These are phyloP conservation scores for Lumbricus terrestris DNA, from an alignment of 2,888 invertebrate genomes.

Conservation along the genomic window DNA sequence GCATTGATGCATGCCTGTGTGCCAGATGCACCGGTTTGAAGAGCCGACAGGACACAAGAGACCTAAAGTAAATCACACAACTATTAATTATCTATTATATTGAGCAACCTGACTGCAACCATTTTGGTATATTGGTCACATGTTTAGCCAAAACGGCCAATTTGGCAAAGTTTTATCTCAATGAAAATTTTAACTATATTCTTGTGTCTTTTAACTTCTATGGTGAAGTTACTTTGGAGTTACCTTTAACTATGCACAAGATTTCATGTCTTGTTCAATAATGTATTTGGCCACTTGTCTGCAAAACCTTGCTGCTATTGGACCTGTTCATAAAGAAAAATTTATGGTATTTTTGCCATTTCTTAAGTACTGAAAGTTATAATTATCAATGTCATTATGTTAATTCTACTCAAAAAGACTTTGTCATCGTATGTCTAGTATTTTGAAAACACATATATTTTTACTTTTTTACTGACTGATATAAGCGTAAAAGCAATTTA, in stretches of 20 bases:
- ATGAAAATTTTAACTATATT: no score
- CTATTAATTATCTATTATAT: no score
- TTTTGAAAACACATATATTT: background rate
- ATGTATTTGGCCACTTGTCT: background rate
- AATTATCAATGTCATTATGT: no score
- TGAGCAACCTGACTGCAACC: background rate
- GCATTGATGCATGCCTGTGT: constrained; percentile 99
- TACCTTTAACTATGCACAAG: background rate
- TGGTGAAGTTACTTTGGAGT: background rate
- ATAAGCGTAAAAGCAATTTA: background rate
- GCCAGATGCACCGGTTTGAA: constrained; percentile 91
- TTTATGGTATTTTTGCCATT: background rate
- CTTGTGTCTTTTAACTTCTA: background rate
- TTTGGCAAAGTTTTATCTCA: background rate
- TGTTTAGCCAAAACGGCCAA: background rate
- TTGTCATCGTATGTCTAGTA: no score
- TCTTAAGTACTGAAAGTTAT: background rate
- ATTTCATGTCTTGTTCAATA: background rate
- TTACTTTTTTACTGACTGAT: background rate
- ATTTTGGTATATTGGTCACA: no score
- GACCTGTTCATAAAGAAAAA: background rate
- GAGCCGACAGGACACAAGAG: constrained; percentile 70
- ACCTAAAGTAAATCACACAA: constrained; percentile 1
- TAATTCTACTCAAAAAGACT: no score
- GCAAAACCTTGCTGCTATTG: background rate